Base-by-base conservation (phyloP, 2,888 invertebrate genomes). In the Abrostola tripartita region DNA sequence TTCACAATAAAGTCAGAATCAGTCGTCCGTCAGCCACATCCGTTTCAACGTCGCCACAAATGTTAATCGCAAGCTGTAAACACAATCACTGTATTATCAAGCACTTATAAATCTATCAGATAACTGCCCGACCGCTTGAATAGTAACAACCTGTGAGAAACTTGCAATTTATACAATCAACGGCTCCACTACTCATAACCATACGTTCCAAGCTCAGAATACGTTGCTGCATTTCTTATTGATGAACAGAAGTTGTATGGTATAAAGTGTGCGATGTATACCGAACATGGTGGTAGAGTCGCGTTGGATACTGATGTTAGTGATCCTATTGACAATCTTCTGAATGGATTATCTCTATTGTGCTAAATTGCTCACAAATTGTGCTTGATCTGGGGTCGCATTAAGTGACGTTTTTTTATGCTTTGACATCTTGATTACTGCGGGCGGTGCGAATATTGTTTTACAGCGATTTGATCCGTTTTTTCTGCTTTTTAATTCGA, bases 351-450 rank as follows among this genome's bases (percentile, higher is more conserved):
- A 72, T 69, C 74, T 65, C 50, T 40, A 69, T 72, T 72, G 70
- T 69, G 65, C 65, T 61, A 65, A 74, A 72, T 74, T 72, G 74
- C 41, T 61, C 56, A 65, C 74, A 72, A 70, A 65, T 61, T 69
- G 57, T 54, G 40, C 52, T 61, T 70, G 74, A 74, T 59, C 70
- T 8, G 44, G 64, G 74, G 74, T 74, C 64, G 49, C 49, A 52
- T 53, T 61, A 55, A 61, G 36, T 12, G 52, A 44, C 37, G 50
- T 50, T 61, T 74, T 69, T 69, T 52, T 65, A 58, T 65, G 38
- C 49, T 40, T 6, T 47, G 37, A 58, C 41, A 35, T 51, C 57
- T 61, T 58, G 40, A 57, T 68, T 61, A 67, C 49, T 51, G 47
- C 9, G 10, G 14, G 47, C n/a, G 41, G 49, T 47, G 11, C 50